Conservation (phyloP, 2,797 vertebrate species). For the Acanthurus tractus region DNA sequence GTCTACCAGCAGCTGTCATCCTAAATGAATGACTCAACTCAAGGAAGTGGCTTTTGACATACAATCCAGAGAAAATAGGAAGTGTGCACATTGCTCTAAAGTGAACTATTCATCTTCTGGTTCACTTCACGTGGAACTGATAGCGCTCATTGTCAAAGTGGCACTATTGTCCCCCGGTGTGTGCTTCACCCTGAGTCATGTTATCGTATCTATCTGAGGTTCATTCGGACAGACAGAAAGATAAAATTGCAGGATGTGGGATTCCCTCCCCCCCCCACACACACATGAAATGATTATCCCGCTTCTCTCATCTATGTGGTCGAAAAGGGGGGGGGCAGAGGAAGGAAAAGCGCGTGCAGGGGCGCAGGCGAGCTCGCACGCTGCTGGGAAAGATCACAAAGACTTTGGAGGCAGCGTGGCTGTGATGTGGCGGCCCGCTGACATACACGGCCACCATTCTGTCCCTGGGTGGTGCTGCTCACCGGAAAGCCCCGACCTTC, state of each 20-base stretch:
- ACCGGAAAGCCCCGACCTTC: constrained; percentile 61
- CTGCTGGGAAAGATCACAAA: constrained; percentile 59
- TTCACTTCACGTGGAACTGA: constrained; percentile 12
- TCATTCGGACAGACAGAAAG: constrained; percentile 41
- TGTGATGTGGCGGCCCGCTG: constrained; percentile 70
- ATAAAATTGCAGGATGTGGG: constrained; percentile 78
- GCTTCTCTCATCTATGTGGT: constrained; percentile 68
- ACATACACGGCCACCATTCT: constrained; percentile 67
- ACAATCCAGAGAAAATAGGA: constrained; percentile 47
- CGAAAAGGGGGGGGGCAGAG: constrained; percentile 22
- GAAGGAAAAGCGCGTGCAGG: constrained; percentile 56
- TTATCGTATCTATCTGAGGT: constrained; percentile 47
- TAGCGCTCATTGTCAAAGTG: constrained; percentile 12
- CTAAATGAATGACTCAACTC: constrained; percentile 60
- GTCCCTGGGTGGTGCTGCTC: constrained; percentile 54
- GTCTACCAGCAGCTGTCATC: constrained; percentile 71
- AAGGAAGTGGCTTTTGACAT: constrained; percentile 72
- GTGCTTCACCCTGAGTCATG: background rate
- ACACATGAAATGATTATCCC: constrained; percentile 55
- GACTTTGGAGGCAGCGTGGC: constrained; percentile 47
- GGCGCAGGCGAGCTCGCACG: constrained; percentile 39
- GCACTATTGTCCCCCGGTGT: constrained; percentile 19
- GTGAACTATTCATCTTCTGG: constrained; percentile 46
- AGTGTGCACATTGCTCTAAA: constrained; percentile 50
- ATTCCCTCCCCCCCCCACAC: constrained; percentile 26